Conservation (phyloP, 35 echinoderm and acorn worm species). For the Chiridota heheva region DNA sequence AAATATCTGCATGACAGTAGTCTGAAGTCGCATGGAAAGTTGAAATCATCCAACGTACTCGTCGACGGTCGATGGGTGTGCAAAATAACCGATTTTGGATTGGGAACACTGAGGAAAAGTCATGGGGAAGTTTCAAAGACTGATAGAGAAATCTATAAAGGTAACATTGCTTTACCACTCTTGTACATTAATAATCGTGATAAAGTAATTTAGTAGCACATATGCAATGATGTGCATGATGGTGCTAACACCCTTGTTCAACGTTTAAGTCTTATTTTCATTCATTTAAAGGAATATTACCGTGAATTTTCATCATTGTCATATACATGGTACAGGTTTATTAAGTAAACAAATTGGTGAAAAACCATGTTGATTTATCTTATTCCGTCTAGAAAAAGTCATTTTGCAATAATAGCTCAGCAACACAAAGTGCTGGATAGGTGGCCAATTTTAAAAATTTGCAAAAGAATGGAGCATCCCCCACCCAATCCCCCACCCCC, state of each 20-base stretch:
- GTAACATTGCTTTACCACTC: constrained; percentile 19
- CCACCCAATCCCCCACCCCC: too few species aligned
- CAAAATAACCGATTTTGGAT: constrained; percentile 50
- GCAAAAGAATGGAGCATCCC: too few species aligned
- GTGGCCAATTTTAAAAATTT: too few species aligned
- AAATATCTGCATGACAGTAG: constrained; percentile 42
- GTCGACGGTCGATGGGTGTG: constrained; percentile 54
- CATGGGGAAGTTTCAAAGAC: constrained; percentile 33
- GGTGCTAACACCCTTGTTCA: background rate
- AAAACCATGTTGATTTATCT: too few species aligned
- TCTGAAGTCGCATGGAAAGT: constrained; percentile 45
- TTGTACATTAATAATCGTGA: background rate
- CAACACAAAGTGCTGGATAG: too few species aligned
- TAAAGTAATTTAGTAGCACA: background rate
- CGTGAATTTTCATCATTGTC: too few species aligned
- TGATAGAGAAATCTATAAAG: constrained; percentile 64
- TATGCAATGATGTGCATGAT: background rate
- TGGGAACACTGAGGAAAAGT: constrained; percentile 35
- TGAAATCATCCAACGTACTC: constrained; percentile 61
- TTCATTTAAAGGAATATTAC: too few species aligned
- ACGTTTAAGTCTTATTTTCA: background rate
- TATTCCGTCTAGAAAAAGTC: too few species aligned
- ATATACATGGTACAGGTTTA: too few species aligned
- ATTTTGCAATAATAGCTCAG: too few species aligned
- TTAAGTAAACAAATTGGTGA: too few species aligned